A percentile compares a stretch with the other conserved stretches of the same genome.
phyloP scores from a whole-genome alignment of 2,797 vertebrate genomes.

The Acanthurus lineatus region DNA sequence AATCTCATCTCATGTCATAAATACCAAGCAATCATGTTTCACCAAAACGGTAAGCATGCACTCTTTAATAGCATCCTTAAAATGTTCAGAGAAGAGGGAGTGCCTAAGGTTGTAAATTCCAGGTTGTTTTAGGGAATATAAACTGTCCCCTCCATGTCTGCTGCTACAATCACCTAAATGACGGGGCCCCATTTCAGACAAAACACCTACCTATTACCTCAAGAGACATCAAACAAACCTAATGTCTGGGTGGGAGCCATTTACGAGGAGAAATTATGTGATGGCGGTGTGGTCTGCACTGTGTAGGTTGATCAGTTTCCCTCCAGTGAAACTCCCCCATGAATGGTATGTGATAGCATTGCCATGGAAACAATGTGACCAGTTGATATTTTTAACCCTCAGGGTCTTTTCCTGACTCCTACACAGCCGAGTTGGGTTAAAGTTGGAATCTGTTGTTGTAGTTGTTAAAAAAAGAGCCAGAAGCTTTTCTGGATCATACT shows the following conservation, averaged over 20 bases:
- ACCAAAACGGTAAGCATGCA: not conserved
- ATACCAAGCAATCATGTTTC: conserved; percentile 1
- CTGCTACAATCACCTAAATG: conserved; percentile 47
- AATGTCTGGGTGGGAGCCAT: conserved; percentile 54
- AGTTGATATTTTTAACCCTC: conserved; percentile 55
- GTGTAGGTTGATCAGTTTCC: conserved; percentile 52
- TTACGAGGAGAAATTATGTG: conserved; percentile 24
- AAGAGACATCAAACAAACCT: conserved; percentile 62
- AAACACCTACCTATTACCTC: conserved; percentile 66
- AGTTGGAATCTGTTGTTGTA: conserved; percentile 18
- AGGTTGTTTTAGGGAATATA: conserved; percentile 46
- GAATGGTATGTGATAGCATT: conserved; percentile 50
- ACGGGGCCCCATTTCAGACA: conserved; percentile 43
- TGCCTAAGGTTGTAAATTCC: conserved; percentile 56
- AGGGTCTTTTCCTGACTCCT: conserved; percentile 57
- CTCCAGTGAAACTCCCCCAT: conserved; percentile 27
- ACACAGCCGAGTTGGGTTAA: conserved; percentile 46
- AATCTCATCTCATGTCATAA: conserved; percentile 5
- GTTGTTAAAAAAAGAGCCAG: conserved; percentile 2
- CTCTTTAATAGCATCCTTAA: conserved; percentile 2
- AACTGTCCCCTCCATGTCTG: conserved; percentile 36
- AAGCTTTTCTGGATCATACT: not conserved
- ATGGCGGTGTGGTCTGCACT: conserved; percentile 38
- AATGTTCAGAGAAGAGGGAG: conserved; percentile 30
- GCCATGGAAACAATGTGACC: conserved; percentile 76